Conservation (phyloP, 2,888 invertebrate species). For the Protophormia terraenovae region DNA sequence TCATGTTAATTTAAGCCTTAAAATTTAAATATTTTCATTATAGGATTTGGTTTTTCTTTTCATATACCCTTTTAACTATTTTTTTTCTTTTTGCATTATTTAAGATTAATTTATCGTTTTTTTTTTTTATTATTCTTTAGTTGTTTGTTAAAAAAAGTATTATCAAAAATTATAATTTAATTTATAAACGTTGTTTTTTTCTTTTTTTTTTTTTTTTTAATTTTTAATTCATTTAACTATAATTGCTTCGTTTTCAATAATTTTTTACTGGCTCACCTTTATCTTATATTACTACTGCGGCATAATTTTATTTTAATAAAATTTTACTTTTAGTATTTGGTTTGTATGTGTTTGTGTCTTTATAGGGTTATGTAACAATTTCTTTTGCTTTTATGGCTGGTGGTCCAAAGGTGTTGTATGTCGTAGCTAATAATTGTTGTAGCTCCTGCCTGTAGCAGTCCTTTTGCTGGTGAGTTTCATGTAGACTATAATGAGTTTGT, state of each 20-base stretch:
- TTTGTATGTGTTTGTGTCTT: slow-evolving; percentile 18
- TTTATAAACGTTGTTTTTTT: slow-evolving; percentile 45
- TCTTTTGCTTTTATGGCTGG: slow-evolving; percentile 14
- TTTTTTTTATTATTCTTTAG: slow-evolving; percentile 19
- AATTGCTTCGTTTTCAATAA: slow-evolving; percentile 64
- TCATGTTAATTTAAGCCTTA: slow-evolving; percentile 20
- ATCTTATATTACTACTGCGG: not conserved
- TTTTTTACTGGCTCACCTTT: not conserved
- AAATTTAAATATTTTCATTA: slow-evolving; percentile 20
- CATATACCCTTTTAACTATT: slow-evolving; percentile 11
- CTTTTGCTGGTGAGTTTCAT: not conserved
- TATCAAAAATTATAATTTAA: slow-evolving; percentile 66
- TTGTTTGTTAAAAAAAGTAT: slow-evolving; percentile 62
- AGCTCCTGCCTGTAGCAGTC: slow-evolving; percentile 4
- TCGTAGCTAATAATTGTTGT: not conserved
- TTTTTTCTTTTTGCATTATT: slow-evolving; percentile 38
- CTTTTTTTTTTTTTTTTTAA: too few relatives aligned
- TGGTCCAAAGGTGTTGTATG: not conserved
- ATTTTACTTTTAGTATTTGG: not conserved
- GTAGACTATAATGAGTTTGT: slow-evolving; percentile 12
- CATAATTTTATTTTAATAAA: slow-evolving; percentile 2
- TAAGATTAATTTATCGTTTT: slow-evolving; percentile 64
- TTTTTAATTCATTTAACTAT: slow-evolving; percentile 64
- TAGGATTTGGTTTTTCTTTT: slow-evolving; percentile 1
- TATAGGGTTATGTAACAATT: slow-evolving; percentile 26